phyloP scores from a whole-genome alignment of 2,797 vertebrate genomes.

The Acrossocheilus fasciatus region DNA sequence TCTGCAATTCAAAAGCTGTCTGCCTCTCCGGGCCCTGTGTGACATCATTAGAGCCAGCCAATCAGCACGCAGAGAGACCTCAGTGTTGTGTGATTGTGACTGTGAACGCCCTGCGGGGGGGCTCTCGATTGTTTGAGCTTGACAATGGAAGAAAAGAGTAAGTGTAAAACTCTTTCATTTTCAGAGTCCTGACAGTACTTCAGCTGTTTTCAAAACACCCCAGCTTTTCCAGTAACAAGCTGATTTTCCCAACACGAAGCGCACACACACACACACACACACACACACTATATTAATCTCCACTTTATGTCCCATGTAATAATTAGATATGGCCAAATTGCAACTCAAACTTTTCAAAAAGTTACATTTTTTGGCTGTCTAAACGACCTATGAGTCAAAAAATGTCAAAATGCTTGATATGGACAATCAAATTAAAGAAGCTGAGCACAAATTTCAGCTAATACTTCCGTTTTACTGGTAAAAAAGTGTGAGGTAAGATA shows the following conservation, averaged over 20 bases:
- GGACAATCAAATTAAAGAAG: background rate
- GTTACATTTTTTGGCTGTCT: background rate
- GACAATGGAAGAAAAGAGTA: constrained; percentile 1
- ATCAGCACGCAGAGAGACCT: background rate
- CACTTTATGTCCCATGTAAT: background rate
- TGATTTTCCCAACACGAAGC: background rate
- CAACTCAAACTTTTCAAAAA: background rate
- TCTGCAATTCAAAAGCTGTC: constrained; percentile 5
- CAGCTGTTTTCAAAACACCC: background rate
- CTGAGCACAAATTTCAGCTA: background rate
- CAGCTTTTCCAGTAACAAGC: background rate
- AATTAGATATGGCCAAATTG: background rate
- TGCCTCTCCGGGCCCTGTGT: constrained; percentile 1
- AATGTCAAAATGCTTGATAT: background rate
- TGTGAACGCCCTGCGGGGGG: background rate
- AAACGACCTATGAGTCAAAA: background rate
- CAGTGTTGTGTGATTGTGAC: background rate
- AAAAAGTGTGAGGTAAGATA: background rate
- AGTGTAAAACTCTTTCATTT: background rate
- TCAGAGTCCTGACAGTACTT: background rate
- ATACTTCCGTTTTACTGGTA: background rate
- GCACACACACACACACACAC: background rate
- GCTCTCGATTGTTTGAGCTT: constrained; percentile 18
- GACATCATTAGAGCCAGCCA: constrained; percentile 15
- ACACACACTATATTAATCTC: background rate